These are phyloP conservation scores for Cylindroiulus punctatus DNA, from an alignment of 2,888 invertebrate genomes.

Conservation along the genomic window DNA sequence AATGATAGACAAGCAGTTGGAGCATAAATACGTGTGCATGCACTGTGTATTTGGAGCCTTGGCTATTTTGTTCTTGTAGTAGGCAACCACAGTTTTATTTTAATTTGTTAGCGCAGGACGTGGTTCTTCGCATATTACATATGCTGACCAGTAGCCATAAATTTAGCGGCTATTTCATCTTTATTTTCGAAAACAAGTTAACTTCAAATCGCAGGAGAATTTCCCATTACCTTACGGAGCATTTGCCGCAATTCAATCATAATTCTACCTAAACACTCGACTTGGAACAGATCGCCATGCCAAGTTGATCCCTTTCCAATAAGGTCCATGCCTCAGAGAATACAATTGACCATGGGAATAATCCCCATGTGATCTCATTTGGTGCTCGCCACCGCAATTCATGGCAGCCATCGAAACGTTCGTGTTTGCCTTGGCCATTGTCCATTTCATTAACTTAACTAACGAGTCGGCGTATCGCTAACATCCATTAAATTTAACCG, in stretches of 20 bases:
- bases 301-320: conserved; percentile 21
- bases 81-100: too few species aligned
- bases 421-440: not conserved
- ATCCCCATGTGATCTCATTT: not conserved
- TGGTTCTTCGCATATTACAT: too few species aligned
- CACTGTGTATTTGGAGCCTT: too few species aligned
- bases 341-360: conserved; percentile 17
- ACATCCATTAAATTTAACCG: conserved; percentile 20
- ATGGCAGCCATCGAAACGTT: not conserved
- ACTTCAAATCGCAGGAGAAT: not conserved
- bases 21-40: too few species aligned
- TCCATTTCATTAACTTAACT: conserved; percentile 11
- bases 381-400: not conserved
- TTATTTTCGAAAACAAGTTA: not conserved
- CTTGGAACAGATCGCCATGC: not conserved
- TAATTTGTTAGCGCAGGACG: too few species aligned
- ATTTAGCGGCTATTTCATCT: not conserved
- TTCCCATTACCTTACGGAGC: not conserved
- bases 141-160: not conserved
- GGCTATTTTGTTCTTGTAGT: too few species aligned
- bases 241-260: not conserved
- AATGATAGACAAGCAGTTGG: too few species aligned
- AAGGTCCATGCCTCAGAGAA: not conserved
- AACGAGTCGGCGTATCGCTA: not conserved
- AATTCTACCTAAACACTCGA: not conserved